These are phyloP conservation scores for Amblyjoppa proteus DNA, from an alignment of 2,888 invertebrate genomes.

Conservation along the genomic window DNA sequence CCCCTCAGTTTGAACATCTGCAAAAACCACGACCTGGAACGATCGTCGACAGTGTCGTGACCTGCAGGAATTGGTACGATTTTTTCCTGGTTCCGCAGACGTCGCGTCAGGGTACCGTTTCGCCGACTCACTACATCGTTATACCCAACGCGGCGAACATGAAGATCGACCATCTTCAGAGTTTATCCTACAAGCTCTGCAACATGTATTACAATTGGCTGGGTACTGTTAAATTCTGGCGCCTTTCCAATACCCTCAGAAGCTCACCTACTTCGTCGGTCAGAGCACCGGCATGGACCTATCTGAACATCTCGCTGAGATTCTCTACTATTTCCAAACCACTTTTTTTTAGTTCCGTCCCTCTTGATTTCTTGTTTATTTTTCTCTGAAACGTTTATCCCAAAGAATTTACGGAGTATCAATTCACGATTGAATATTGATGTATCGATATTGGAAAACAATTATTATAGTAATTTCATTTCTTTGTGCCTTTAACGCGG, in stretches of 20 bases:
- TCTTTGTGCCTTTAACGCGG: too few species aligned
- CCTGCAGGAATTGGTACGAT: slow-evolving; percentile 92
- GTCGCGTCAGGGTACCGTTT: slow-evolving; percentile 95
- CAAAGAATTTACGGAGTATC: too few species aligned
- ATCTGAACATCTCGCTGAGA: slow-evolving; percentile 86
- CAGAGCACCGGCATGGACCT: slow-evolving; percentile 91
- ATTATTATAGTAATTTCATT: too few species aligned
- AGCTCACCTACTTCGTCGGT: slow-evolving; percentile 94
- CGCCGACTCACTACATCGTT: slow-evolving; percentile 96
- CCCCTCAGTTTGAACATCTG: slow-evolving; percentile 71
- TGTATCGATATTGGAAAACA: too few species aligned
- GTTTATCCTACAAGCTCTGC: slow-evolving; percentile 94
- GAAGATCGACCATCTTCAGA: slow-evolving; percentile 93
- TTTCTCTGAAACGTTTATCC: too few species aligned
- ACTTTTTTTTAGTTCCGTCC: too few species aligned
- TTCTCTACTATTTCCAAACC: slow-evolving; percentile 89
- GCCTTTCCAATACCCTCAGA: slow-evolving; percentile 96
- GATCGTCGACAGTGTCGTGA: slow-evolving; percentile 93
- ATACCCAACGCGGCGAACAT: slow-evolving; percentile 90
- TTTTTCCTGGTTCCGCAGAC: slow-evolving; percentile 96
- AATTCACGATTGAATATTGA: too few species aligned
- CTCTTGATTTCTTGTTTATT: too few species aligned
- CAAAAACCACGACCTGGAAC: slow-evolving; percentile 95
- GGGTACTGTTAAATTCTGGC: slow-evolving; percentile 96
- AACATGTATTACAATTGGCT: slow-evolving; percentile 99